Evolutionary conservation across 2,888 invertebrate species (phyloP).

Genomic region (Eupithecia tripunctaria): DNA sequence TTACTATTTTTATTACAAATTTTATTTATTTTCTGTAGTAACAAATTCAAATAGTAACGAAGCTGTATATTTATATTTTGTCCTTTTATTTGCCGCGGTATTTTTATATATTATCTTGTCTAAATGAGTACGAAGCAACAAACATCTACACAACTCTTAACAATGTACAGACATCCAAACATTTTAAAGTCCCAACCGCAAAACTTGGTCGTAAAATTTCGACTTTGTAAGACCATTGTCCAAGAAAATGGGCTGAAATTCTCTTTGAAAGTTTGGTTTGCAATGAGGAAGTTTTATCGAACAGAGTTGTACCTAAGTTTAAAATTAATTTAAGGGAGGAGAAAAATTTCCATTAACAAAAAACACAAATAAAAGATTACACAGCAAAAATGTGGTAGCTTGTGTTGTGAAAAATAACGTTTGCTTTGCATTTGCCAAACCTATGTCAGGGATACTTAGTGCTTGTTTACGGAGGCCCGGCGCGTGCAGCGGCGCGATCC

Average conservation of each 20-base stretch:
- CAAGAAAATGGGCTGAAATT: slow-evolving; percentile 24
- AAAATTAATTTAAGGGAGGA: slow-evolving; percentile 9
- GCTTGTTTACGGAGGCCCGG: too few species aligned
- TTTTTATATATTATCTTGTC: too few species aligned
- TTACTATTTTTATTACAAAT: too few species aligned
- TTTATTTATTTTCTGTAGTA: too few species aligned
- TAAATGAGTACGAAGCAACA: background rate
- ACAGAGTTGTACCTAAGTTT: slow-evolving; percentile 31
- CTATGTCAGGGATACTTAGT: background rate
- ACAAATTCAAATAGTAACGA: too few species aligned
- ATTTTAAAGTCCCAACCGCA: slow-evolving; percentile 5
- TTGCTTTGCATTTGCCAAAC: background rate
- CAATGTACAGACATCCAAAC: slow-evolving; percentile 10
- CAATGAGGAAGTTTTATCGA: slow-evolving; percentile 17
- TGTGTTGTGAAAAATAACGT: background rate
- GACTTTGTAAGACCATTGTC: slow-evolving; percentile 26
- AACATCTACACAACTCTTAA: background rate
- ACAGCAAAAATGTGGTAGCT: background rate
- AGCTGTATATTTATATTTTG: too few species aligned
- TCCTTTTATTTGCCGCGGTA: too few species aligned
- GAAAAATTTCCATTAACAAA: background rate
- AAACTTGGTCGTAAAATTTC: slow-evolving; percentile 17
- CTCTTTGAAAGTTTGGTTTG: slow-evolving; percentile 26
- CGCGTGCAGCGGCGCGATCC: too few species aligned
- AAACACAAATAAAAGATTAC: background rate